phyloP scores from a whole-genome alignment of 2,113 vertebrate genomes.

The Meles meles region DNA sequence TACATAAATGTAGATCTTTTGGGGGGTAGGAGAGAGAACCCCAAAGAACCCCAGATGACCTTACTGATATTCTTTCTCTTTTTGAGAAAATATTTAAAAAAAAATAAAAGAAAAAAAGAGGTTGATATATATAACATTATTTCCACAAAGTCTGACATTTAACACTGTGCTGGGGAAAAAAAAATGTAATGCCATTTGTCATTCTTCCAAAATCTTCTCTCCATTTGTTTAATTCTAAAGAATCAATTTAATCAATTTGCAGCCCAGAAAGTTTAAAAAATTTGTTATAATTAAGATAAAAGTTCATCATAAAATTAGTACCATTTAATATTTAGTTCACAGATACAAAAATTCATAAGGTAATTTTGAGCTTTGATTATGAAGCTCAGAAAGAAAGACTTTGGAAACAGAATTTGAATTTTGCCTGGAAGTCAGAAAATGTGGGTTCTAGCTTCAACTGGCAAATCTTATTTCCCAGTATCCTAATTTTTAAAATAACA shows the following conservation, averaged over 20 bases:
- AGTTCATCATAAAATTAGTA: neutral
- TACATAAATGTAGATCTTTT: neutral
- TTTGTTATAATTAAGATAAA: neutral
- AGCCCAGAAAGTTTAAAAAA: neutral
- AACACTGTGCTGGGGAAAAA: neutral
- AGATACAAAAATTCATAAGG: neutral
- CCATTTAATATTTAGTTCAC: neutral
- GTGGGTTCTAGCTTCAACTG: neutral
- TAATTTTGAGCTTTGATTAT: neutral
- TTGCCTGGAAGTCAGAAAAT: neutral
- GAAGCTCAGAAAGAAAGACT: neutral
- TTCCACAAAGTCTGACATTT: neutral
- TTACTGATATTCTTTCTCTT: neutral
- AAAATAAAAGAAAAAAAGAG: neutral
- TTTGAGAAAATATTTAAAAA: neutral
- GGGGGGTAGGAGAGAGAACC: fast-evolving
- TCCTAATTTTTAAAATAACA: neutral
- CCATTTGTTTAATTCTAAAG: neutral
- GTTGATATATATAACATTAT: neutral
- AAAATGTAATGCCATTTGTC: neutral
- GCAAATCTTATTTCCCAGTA: neutral
- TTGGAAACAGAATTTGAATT: neutral
- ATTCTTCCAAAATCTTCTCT: neutral
- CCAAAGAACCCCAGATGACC: neutral
- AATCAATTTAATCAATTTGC: neutral